Evolutionary conservation across 2,888 invertebrate genomes (phyloP).

Genomic region (Formica aserva): DNA sequence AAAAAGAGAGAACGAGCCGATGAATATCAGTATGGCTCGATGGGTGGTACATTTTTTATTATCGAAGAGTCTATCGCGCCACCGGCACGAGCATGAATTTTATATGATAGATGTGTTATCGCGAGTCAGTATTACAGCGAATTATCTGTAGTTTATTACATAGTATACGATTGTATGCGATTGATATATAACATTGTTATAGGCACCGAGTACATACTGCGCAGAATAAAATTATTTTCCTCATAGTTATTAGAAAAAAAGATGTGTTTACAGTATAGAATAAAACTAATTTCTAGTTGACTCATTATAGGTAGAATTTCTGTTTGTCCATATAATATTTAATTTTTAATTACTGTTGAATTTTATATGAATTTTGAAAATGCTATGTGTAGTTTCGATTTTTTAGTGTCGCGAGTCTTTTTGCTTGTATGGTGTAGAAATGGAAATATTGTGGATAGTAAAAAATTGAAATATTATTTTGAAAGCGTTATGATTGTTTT

Average conservation of each 20-base stretch:
- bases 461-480: conserved; percentile 5
- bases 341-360: neutral
- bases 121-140: conserved; percentile 31
- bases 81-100: conserved; percentile 40
- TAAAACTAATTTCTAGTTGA: neutral
- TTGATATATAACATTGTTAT: conserved; percentile 37
- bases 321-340: neutral
- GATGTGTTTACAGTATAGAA: neutral
- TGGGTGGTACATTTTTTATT: conserved; percentile 52
- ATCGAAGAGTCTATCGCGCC: conserved; percentile 42
- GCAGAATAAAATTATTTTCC: conserved; percentile 4
- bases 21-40: conserved; percentile 45
- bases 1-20: conserved; percentile 48
- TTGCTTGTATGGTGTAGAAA: conserved; percentile 7
- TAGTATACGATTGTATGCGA: conserved; percentile 10
- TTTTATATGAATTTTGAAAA: neutral
- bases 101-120: conserved; percentile 48
- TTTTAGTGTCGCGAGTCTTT: conserved; percentile 5
- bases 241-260: neutral
- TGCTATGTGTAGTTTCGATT: neutral
- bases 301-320: neutral
- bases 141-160: conserved; percentile 53
- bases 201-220: neutral
- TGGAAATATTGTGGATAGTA: neutral
- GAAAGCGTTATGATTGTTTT: neutral